A percentile compares a stretch with the other conserved stretches of the same genome.
phyloP scores from a whole-genome alignment of 2,797 vertebrate species.

The Pipistrellus pygmaeus region DNA sequence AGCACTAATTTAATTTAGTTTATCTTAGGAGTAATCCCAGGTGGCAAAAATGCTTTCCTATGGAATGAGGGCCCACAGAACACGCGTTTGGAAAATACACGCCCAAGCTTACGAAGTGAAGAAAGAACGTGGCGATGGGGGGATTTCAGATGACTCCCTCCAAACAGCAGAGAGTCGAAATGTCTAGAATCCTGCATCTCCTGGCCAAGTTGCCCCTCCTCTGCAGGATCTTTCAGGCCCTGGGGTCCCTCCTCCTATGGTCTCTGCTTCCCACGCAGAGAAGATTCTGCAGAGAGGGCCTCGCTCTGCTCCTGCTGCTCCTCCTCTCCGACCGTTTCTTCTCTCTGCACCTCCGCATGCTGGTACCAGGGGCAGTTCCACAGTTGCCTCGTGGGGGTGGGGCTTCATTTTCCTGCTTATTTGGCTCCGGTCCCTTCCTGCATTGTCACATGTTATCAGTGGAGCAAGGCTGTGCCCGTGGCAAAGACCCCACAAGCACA shows the following conservation, averaged over 20 bases:
- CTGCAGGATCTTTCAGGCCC: not conserved
- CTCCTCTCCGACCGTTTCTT: not conserved
- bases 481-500: not conserved
- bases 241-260: not conserved
- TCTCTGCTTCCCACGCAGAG: not conserved
- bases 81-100: not conserved
- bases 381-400: not conserved
- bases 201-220: not conserved
- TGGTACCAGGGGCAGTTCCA: not conserved
- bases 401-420: not conserved
- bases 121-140: not conserved
- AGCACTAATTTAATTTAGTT: slow-evolving; percentile 20
- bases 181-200: not conserved
- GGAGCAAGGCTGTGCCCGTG: not conserved
- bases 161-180: not conserved
- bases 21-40: slow-evolving; percentile 25
- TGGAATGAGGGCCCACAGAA: not conserved
- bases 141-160: not conserved
- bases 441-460: not conserved
- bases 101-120: not conserved
- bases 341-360: not conserved
- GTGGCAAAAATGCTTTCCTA: not conserved
- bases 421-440: not conserved
- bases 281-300: not conserved
- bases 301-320: too few species aligned